Conservation (phyloP, 2,797 vertebrate genomes). For the Margarornis squamiger region DNA sequence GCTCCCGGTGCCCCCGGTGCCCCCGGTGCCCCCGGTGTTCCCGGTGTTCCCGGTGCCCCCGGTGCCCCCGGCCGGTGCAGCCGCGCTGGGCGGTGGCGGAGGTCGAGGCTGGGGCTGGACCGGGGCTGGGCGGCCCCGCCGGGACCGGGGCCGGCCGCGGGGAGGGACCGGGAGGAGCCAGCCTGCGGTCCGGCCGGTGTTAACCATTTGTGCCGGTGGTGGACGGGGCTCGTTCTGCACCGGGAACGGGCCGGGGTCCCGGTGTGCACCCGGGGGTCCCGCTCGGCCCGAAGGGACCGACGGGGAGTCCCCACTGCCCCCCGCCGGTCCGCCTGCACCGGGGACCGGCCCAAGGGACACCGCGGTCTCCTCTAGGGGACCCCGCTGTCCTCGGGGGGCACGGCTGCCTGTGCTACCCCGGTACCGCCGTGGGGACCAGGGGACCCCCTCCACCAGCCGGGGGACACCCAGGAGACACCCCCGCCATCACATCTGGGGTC, state of each 20-base stretch:
- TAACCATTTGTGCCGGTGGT: neutral
- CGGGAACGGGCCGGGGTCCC: neutral
- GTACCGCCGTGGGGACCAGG: rapidly evolving
- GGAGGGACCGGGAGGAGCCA: constrained; percentile 42
- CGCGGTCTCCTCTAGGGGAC: rapidly evolving
- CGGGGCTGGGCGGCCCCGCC: neutral
- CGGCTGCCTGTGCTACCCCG: neutral
- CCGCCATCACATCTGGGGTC: too few relatives aligned
- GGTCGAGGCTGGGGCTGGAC: neutral
- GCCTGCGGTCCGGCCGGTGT: neutral
- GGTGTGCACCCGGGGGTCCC: rapidly evolving
- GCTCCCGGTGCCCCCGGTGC: neutral
- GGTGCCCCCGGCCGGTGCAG: neutral
- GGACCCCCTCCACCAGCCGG: too few relatives aligned
- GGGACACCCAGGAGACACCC: neutral
- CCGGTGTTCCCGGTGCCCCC: neutral
- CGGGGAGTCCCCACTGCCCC: rapidly evolving
- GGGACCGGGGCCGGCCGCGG: neutral
- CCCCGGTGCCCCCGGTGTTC: neutral
- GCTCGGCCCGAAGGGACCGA: neutral
- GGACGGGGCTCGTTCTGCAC: neutral
- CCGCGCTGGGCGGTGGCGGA: constrained; percentile 10
- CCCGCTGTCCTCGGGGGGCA: rapidly evolving
- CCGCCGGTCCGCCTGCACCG: neutral
- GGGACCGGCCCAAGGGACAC: neutral